phyloP scores from a whole-genome alignment of 2,113 vertebrate species.

The Scolopax mira region DNA sequence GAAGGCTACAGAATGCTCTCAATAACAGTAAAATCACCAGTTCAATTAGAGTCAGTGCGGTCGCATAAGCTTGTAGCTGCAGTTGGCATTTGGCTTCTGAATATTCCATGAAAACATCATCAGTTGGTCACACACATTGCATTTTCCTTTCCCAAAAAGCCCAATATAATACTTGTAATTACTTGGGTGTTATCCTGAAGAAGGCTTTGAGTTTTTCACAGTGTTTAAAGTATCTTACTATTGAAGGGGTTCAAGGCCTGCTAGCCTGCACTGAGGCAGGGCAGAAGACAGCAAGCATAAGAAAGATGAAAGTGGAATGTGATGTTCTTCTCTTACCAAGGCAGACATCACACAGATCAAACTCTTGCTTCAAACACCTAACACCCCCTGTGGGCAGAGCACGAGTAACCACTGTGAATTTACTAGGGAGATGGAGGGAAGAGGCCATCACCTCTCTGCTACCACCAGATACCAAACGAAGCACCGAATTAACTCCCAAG shows the following conservation, averaged over 20 bases:
- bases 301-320: not conserved
- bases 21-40: not conserved
- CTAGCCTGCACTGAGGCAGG: not conserved
- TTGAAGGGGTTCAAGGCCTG: not conserved
- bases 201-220: not conserved
- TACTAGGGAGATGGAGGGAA: not conserved
- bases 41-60: not conserved
- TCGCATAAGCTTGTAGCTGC: not conserved
- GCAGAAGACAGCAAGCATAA: not conserved
- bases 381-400: not conserved
- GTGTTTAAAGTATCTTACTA: not conserved
- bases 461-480: not conserved
- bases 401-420: rapidly evolving
- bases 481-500: not conserved
- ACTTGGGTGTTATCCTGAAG: not conserved
- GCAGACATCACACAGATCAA: not conserved
- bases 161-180: not conserved
- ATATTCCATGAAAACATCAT: not conserved
- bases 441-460: not conserved
- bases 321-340: not conserved
- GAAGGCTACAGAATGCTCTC: not conserved
- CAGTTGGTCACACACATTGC: not conserved
- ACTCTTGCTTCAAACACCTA: not conserved
- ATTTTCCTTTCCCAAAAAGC: not conserved
- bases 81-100: not conserved